phyloP scores from a whole-genome alignment of 2,888 invertebrate genomes.

The Orchestes rusci region DNA sequence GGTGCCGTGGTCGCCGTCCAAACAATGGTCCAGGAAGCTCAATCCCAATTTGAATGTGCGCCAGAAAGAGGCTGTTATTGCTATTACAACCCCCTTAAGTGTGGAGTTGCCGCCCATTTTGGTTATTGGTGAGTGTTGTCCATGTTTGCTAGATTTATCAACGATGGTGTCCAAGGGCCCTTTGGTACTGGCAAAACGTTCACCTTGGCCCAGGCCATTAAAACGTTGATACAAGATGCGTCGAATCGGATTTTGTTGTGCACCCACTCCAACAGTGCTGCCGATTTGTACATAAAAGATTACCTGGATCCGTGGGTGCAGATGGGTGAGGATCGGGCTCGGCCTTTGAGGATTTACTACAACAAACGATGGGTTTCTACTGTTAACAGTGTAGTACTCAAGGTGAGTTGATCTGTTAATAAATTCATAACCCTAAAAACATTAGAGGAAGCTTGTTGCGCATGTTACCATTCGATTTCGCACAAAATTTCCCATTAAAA shows the following conservation, averaged over 20 bases:
- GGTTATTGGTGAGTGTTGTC: slow-evolving; percentile 46
- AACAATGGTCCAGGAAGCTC: slow-evolving; percentile 59
- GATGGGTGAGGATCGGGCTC: slow-evolving; percentile 56
- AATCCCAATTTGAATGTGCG: slow-evolving; percentile 64
- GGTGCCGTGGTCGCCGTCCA: slow-evolving; percentile 62
- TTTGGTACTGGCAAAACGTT: slow-evolving; percentile 87
- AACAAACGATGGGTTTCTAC: slow-evolving; percentile 72
- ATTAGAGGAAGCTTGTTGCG: too few relatives aligned
- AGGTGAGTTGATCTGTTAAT: slow-evolving; percentile 46
- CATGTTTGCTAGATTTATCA: too few relatives aligned
- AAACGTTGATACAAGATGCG: slow-evolving; percentile 55
- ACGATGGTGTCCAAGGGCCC: too few relatives aligned
- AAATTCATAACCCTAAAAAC: too few relatives aligned
- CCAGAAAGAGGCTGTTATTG: slow-evolving; percentile 70
- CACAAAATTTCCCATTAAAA: too few relatives aligned
- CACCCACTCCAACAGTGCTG: slow-evolving; percentile 82
- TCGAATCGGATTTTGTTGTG: slow-evolving; percentile 69
- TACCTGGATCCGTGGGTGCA: slow-evolving; percentile 73
- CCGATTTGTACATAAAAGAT: slow-evolving; percentile 77
- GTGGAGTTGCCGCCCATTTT: slow-evolving; percentile 62
- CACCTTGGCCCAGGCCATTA: slow-evolving; percentile 67
- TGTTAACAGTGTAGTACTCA: slow-evolving; percentile 61
- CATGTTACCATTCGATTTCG: too few relatives aligned
- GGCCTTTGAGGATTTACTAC: slow-evolving; percentile 72
- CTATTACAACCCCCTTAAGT: slow-evolving; percentile 61